Conservation (phyloP, 2,797 vertebrate species). For the Crocodylus rhombifer region DNA sequence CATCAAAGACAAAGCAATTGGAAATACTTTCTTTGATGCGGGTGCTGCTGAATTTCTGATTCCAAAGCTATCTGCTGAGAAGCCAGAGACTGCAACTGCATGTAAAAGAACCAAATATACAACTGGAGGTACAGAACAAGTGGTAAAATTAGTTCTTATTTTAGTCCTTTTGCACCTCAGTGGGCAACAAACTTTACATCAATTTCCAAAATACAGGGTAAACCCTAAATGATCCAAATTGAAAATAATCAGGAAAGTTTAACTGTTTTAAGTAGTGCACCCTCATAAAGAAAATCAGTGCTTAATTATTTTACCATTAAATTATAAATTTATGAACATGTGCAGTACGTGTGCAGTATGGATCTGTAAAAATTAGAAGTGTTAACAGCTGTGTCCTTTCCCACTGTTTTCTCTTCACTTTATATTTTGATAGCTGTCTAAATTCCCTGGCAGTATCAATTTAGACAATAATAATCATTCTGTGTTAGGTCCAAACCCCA, state of each 20-base stretch:
- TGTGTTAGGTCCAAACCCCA: neutral
- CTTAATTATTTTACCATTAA: neutral
- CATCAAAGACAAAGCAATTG: constrained; percentile 95
- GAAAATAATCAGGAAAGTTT: neutral
- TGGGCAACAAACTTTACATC: neutral
- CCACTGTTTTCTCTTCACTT: too few relatives aligned
- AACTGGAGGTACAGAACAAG: constrained; percentile 74
- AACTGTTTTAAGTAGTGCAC: neutral
- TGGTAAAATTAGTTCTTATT: neutral
- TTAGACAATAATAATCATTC: neutral
- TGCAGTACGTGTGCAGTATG: too few relatives aligned
- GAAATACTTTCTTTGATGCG: constrained; percentile 95
- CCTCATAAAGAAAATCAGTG: neutral
- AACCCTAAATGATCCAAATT: neutral
- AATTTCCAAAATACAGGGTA: neutral
- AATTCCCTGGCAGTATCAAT: neutral
- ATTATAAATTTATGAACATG: neutral
- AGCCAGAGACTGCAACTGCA: constrained; percentile 73
- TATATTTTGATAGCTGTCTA: neutral
- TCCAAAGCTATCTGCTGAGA: constrained; percentile 85
- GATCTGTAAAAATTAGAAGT: neutral
- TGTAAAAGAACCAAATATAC: constrained; percentile 92
- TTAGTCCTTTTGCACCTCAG: neutral
- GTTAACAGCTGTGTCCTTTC: too few relatives aligned
- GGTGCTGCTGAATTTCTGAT: constrained; percentile 96